phyloP scores from a whole-genome alignment of 2,113 vertebrate genomes.

The Saguinus imperator region DNA sequence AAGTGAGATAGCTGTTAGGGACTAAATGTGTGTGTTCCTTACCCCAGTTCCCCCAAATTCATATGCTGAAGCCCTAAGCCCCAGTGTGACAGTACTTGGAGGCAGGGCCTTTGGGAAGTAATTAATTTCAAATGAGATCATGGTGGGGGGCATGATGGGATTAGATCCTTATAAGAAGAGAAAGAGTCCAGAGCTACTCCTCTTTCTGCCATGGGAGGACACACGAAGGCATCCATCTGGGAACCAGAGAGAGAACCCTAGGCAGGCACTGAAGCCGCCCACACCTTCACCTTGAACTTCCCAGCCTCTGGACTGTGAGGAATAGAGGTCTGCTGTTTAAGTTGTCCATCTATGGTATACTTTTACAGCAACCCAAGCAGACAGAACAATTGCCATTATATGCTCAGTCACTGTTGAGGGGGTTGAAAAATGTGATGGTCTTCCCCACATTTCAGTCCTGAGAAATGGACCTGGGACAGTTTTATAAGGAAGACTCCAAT shows the following conservation, averaged over 20 bases:
- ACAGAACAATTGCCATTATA: fast-evolving
- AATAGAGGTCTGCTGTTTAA: neutral
- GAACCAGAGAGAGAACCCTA: neutral
- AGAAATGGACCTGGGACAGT: too few relatives aligned
- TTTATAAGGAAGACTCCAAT: neutral
- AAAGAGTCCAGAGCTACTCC: neutral
- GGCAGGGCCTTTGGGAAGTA: neutral
- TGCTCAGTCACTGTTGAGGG: neutral
- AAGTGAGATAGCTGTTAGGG: fast-evolving
- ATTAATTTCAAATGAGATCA: neutral
- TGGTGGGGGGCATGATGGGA: too few relatives aligned
- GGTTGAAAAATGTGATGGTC: neutral
- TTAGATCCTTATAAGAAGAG: neutral
- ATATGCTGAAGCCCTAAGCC: neutral
- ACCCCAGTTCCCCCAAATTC: neutral
- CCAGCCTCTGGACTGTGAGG: neutral
- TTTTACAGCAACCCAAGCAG: neutral
- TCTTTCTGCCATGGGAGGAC: too few relatives aligned
- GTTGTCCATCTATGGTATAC: too few relatives aligned
- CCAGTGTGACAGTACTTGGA: neutral
- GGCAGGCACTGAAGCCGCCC: fast-evolving
- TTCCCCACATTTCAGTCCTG: neutral
- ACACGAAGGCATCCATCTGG: neutral
- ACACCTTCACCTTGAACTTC: neutral
- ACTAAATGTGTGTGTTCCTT: neutral